Evolutionary conservation across 2,888 invertebrate species (phyloP).

Genomic region (Mellilla xanthometata): DNA sequence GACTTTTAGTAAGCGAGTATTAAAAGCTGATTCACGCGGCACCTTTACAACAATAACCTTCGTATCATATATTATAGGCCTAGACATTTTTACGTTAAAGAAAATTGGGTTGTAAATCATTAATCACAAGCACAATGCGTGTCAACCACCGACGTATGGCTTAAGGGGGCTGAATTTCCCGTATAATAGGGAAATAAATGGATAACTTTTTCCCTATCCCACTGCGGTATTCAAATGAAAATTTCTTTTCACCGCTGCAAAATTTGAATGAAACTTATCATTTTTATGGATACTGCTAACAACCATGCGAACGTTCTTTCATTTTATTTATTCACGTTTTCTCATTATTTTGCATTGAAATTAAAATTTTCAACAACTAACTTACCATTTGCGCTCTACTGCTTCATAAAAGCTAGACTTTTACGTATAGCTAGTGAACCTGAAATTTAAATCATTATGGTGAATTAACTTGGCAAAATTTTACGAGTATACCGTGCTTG

Average conservation of each 20-base stretch:
- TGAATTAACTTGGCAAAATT: constrained; percentile 53
- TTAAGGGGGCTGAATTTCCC: constrained; percentile 67
- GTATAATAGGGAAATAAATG: constrained; percentile 73
- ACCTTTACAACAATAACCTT: constrained; percentile 30
- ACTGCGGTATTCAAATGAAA: constrained; percentile 16
- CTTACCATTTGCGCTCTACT: background rate
- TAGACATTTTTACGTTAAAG: constrained; percentile 57
- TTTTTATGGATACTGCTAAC: background rate
- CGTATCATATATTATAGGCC: constrained; percentile 39
- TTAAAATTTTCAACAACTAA: background rate
- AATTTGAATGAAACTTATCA: constrained; percentile 8
- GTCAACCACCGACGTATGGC: constrained; percentile 67
- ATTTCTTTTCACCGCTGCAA: constrained; percentile 4
- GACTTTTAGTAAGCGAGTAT: constrained; percentile 21
- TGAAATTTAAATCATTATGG: constrained; percentile 31
- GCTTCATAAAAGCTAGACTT: constrained; percentile 8
- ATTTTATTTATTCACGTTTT: background rate
- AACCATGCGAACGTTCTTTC: background rate
- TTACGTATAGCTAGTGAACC: background rate
- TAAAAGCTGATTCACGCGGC: constrained; percentile 26
- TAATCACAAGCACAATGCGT: constrained; percentile 77
- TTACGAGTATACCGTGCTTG: constrained; percentile 41
- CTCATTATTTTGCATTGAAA: constrained; percentile 2
- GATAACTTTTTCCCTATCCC: constrained; percentile 46
- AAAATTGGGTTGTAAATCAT: constrained; percentile 74